These are phyloP conservation scores for Melanerpes aurifrons DNA, from an alignment of 2,113 vertebrate genomes.

Conservation along the genomic window DNA sequence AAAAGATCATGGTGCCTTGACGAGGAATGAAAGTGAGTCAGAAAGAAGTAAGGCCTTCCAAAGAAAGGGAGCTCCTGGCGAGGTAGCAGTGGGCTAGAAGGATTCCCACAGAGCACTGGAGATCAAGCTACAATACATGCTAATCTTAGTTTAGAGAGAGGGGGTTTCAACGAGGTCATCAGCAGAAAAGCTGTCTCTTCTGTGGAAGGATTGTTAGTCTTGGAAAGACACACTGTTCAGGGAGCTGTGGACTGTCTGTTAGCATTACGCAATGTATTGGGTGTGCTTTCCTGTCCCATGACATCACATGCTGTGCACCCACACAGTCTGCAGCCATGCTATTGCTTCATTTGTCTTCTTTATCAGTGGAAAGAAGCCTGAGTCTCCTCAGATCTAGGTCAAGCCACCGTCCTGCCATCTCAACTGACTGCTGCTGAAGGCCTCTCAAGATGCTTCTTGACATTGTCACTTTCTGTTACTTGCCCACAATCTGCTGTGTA, in stretches of 20 bases:
- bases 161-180: not conserved
- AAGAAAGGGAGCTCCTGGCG: not conserved
- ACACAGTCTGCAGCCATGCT: not conserved
- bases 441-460: not conserved
- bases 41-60: not conserved
- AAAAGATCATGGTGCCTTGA: not conserved
- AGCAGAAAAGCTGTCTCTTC: not conserved
- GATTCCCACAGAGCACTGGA: not conserved
- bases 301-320: not conserved
- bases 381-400: not conserved
- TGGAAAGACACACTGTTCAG: not conserved
- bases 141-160: not conserved
- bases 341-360: not conserved
- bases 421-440: not conserved
- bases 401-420: not conserved
- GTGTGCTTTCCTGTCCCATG: not conserved
- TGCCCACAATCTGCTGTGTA: not conserved
- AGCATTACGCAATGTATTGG: accelerated
- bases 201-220: not conserved
- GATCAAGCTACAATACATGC: not conserved
- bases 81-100: not conserved
- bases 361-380: not conserved
- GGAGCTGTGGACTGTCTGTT: not conserved
- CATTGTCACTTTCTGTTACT: not conserved
- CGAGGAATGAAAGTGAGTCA: not conserved